Conservation (phyloP, 2,113 vertebrate species). For the Antidorcas marsupialis region DNA sequence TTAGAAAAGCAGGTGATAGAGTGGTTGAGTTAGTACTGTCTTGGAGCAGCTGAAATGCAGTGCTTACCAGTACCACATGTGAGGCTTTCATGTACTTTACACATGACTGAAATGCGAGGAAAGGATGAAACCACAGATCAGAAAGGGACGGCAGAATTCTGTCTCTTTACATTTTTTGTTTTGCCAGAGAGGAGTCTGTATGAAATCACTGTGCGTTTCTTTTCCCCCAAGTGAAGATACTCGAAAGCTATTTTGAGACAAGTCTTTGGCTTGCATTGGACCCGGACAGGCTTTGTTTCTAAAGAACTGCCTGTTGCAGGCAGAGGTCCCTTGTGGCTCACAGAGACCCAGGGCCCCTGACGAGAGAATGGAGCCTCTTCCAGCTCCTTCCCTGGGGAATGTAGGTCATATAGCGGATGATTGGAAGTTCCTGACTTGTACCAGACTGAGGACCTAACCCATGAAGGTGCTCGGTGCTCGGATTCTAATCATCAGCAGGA, state of each 20-base stretch:
- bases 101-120: slow-evolving; percentile 55
- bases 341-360: not conserved
- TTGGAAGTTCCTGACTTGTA: not conserved
- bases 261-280: not conserved
- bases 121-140: not conserved
- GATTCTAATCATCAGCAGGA: not conserved
- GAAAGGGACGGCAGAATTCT: not conserved
- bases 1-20: not conserved
- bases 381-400: not conserved
- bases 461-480: not conserved
- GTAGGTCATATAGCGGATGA: not conserved
- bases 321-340: not conserved
- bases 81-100: slow-evolving; percentile 71
- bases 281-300: not conserved
- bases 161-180: not conserved
- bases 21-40: not conserved
- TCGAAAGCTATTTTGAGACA: not conserved
- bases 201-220: not conserved
- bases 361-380: not conserved
- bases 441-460: not conserved
- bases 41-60: slow-evolving; percentile 67
- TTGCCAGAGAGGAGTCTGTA: not conserved
- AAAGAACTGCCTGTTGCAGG: not conserved
- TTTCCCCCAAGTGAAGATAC: not conserved
- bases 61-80: slow-evolving; percentile 65